Base-by-base conservation (phyloP, 2,888 invertebrate species). In the Agrypnus murinus region DNA sequence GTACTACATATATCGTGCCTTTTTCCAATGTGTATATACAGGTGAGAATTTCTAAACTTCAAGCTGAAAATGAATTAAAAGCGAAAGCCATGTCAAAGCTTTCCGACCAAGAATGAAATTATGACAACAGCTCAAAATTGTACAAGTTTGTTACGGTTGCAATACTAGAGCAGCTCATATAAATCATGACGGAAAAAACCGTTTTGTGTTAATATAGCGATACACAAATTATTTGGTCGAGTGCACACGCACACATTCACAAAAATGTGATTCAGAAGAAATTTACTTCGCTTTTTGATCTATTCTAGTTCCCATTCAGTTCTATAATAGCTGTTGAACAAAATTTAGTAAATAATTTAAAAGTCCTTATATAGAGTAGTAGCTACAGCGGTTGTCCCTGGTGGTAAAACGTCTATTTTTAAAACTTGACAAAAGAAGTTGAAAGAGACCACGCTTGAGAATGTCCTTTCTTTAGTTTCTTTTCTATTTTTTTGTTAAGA, bases 201-300 rank as follows among this genome's bases (percentile, higher is more conserved):
- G 57, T 71, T 66, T 63, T 57, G 60, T 58, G 60, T 58, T 63
- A 67, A 57, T 45, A 50, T 38, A 57, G 19, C 38, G 36, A 25
- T 62, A 32, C 62, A 50, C 40, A 48, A 46, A 68, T 72, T 68
- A 65, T 32, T 38, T 68, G 71, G 68, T 36, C 65, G 64, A 58
- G 58, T 38, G 71, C 66, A 36, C 66, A 48, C 66, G 25, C 66
- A 48, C 55, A 43, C 57, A 65, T 62, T 58, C 66, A 66, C 50
- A 58, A 57, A 63, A 59, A 15, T 68, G 45, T 34, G 55, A 62
- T 60, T 59, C 66, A 65, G n/a, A n/a, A 40, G 62, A 66, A 57
- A 66, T 66, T 59, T 66, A 59, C 38, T 59, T 60, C 55, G 59
- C 65, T 59, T 69, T 69, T 64, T 59, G 65, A 55, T 31, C 66